Percentiles rank a stretch among this genome's conserved stretches.
phyloP scores from a whole-genome alignment of 2,888 invertebrate species.

The Trachelus troglodyta region DNA sequence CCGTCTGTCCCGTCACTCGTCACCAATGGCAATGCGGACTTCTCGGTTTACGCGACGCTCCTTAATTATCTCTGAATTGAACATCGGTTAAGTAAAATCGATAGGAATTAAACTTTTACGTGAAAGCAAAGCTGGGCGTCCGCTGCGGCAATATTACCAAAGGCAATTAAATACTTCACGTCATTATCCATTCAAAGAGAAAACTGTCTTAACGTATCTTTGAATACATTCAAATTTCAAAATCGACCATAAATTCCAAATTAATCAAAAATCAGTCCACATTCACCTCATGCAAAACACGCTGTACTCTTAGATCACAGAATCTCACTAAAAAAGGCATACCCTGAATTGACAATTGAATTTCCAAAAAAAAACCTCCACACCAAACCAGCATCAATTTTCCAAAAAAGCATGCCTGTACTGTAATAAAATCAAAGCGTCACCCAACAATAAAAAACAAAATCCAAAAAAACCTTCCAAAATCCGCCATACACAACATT shows the following conservation, averaged over 20 bases:
- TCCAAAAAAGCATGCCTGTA: neutral
- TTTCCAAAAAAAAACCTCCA: neutral
- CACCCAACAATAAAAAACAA: neutral
- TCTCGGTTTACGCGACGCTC: slow-evolving; percentile 18
- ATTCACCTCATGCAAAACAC: neutral
- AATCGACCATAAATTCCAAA: neutral
- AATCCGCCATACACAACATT: too few species aligned
- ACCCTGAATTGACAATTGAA: neutral
- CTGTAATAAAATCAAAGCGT: neutral
- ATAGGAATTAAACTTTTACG: slow-evolving; percentile 27
- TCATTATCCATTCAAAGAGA: neutral
- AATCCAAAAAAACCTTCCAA: neutral
- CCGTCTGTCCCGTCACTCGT: slow-evolving; percentile 11
- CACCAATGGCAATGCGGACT: slow-evolving; percentile 5
- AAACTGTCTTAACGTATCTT: neutral
- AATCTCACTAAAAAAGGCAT: neutral
- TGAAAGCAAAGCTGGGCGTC: neutral
- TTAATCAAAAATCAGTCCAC: neutral
- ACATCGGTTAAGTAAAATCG: slow-evolving; percentile 37
- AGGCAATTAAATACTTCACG: neutral
- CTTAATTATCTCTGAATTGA: slow-evolving; percentile 30
- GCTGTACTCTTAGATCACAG: too few species aligned
- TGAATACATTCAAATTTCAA: neutral
- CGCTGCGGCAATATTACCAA: neutral
- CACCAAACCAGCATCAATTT: neutral